Percentiles rank a stretch among this genome's conserved stretches.
phyloP scores from a whole-genome alignment of 64 coral and sea anemone species.

The Montipora efflorescens region DNA sequence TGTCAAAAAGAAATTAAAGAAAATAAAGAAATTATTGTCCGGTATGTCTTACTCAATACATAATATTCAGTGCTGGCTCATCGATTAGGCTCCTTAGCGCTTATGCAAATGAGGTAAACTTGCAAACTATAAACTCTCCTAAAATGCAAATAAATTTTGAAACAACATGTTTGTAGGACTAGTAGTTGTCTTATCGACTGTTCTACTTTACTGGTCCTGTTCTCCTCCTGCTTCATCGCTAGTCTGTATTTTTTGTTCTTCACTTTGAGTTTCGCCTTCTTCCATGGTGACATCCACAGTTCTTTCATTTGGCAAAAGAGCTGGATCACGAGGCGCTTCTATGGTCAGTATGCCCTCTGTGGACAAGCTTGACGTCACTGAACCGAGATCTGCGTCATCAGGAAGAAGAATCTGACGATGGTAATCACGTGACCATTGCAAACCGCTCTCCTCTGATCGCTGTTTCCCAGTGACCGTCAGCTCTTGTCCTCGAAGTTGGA shows the following conservation, averaged over 20 bases:
- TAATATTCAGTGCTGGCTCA: too few relatives aligned
- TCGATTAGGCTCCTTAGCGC: too few relatives aligned
- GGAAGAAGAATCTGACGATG: slow-evolving; percentile 87
- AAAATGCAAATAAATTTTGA: too few relatives aligned
- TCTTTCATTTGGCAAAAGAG: background rate
- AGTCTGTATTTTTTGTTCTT: background rate
- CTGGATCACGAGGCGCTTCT: slow-evolving; percentile 46
- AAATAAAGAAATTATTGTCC: too few relatives aligned
- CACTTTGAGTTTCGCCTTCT: background rate
- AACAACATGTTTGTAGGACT: too few relatives aligned
- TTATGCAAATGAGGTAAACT: too few relatives aligned
- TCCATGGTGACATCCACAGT: background rate
- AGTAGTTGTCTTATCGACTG: too few relatives aligned
- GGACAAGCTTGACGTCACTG: slow-evolving; percentile 67
- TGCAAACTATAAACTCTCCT: too few relatives aligned
- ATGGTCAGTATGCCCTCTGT: slow-evolving; percentile 81
- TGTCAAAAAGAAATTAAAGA: too few relatives aligned
- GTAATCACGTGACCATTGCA: slow-evolving; percentile 57
- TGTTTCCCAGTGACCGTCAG: slow-evolving; percentile 73
- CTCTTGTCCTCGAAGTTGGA: slow-evolving; percentile 78
- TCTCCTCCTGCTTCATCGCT: background rate
- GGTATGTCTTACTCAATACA: too few relatives aligned
- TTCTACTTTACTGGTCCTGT: too few relatives aligned
- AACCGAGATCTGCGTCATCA: slow-evolving; percentile 80
- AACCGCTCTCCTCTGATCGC: slow-evolving; percentile 60